Conservation (phyloP, 2,113 vertebrate species). For the Seriola rivoliana region DNA sequence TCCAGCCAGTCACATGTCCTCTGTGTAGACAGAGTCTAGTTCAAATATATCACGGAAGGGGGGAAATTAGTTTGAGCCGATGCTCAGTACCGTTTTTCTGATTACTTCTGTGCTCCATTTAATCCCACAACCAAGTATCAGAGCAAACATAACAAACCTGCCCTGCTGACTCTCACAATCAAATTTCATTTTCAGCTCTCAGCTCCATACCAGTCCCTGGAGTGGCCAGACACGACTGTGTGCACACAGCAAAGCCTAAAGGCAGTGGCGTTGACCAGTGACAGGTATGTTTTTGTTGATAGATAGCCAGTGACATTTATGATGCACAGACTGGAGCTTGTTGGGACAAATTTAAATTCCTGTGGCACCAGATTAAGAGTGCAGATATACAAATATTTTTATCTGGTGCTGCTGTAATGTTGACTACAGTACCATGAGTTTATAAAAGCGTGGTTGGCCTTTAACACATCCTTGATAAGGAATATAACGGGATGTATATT, state of each 20-base stretch:
- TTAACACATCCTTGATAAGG: background rate
- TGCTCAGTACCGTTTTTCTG: background rate
- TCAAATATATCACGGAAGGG: background rate
- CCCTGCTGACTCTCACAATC: no score
- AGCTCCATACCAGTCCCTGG: background rate
- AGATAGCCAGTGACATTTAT: slow-evolving; percentile 4
- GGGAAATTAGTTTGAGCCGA: background rate
- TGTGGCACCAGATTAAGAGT: background rate
- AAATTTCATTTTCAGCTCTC: background rate
- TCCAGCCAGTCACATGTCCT: slow-evolving; percentile 40
- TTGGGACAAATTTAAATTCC: slow-evolving; percentile 8
- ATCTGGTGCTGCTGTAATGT: background rate
- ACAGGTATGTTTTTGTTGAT: background rate
- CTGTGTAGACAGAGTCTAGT: slow-evolving; percentile 24
- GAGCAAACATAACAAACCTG: background rate
- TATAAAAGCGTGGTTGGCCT: background rate
- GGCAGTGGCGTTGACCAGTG: background rate
- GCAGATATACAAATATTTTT: background rate
- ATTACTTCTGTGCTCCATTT: background rate
- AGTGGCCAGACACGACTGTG: background rate
- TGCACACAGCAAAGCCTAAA: background rate
- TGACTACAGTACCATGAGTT: background rate
- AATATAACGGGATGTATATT: background rate
- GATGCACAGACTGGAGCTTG: slow-evolving; percentile 5
- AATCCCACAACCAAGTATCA: background rate